These are phyloP conservation scores for Glossophaga mutica DNA, from an alignment of 2,797 vertebrate genomes.

Conservation along the genomic window DNA sequence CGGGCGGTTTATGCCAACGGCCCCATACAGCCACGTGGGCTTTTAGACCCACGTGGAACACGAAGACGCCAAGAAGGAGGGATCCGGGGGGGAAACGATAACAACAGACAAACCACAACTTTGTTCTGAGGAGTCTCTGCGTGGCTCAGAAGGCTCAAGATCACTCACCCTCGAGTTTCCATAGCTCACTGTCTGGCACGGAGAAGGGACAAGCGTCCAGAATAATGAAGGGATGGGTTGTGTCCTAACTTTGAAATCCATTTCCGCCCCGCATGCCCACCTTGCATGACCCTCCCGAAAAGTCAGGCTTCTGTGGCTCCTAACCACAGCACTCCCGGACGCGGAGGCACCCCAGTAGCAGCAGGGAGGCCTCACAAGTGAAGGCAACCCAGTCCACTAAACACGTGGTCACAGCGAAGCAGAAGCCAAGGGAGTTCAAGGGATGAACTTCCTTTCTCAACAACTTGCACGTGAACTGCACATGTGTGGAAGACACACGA, in stretches of 20 bases:
- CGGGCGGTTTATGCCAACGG: too few species aligned
- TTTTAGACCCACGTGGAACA: neutral
- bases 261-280: neutral
- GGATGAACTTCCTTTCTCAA: neutral
- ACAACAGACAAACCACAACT: neutral
- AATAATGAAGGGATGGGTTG: neutral
- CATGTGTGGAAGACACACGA: neutral
- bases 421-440: neutral
- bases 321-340: neutral
- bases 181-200: accelerated
- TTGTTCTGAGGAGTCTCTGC: neutral
- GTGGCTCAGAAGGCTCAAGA: neutral
- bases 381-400: neutral
- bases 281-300: neutral
- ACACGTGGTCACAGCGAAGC: too few species aligned
- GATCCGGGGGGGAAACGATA: neutral
- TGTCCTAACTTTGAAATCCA: neutral
- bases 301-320: accelerated
- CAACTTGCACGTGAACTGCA: neutral
- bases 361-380: too few species aligned
- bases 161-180: accelerated
- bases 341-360: accelerated
- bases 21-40: neutral
- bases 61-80: too few species aligned
- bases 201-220: neutral